phyloP scores from a whole-genome alignment of 1,140 invertebrate genomes.

The Brachionus asplanchnoidis region DNA sequence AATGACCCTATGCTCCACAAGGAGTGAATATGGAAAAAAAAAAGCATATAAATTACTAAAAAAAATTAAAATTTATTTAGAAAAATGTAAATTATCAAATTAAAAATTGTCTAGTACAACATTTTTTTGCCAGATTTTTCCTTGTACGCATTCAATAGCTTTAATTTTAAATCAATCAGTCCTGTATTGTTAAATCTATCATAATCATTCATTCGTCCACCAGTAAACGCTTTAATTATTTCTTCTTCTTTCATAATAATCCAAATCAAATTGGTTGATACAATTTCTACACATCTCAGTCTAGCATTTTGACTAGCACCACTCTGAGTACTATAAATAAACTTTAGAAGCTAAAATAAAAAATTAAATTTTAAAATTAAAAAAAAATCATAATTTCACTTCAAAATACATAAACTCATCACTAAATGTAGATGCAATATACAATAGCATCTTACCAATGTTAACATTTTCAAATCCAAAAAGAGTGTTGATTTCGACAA shows the following conservation, averaged over 20 bases:
- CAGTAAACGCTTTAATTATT: slow-evolving; percentile 20
- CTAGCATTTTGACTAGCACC: slow-evolving; percentile 1
- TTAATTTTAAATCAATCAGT: neutral
- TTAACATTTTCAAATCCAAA: slow-evolving; percentile 26
- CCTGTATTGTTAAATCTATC: neutral
- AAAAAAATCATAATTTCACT: neutral
- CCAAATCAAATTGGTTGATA: slow-evolving; percentile 29
- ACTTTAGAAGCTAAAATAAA: neutral
- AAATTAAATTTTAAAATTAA: neutral
- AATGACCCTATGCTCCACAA: too few species aligned
- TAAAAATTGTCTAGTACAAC: neutral
- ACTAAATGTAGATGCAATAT: slow-evolving; percentile 5
- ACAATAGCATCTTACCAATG: neutral
- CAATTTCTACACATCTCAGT: neutral
- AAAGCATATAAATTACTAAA: too few species aligned
- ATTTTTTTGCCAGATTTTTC: neutral
- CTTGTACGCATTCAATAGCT: neutral
- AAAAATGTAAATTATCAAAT: too few species aligned
- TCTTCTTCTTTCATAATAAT: neutral
- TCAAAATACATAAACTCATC: slow-evolving; percentile 33
- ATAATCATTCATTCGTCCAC: neutral
- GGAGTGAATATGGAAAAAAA: too few species aligned
- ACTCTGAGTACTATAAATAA: slow-evolving; percentile 7
- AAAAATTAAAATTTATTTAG: too few species aligned
- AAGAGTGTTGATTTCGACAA: neutral